phyloP scores from a whole-genome alignment of 2,797 vertebrate species.

The Furcifer pardalis region DNA sequence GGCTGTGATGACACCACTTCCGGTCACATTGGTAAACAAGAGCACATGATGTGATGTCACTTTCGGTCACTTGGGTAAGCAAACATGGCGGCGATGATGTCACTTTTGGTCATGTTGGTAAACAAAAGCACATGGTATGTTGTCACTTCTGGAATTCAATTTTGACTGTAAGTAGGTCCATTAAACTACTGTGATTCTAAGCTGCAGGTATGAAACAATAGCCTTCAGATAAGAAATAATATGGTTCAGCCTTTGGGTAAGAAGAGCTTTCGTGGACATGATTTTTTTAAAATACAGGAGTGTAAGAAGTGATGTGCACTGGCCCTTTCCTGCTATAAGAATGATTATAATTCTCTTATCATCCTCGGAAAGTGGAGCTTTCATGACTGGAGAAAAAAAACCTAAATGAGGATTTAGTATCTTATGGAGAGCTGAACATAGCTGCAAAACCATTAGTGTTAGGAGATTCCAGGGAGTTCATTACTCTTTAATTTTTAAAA shows the following conservation, averaged over 20 bases:
- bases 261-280: background rate
- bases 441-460: background rate
- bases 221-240: background rate
- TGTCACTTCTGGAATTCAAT: too few species aligned
- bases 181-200: too few species aligned
- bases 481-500: background rate
- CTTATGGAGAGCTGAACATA: too few species aligned
- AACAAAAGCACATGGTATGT: too few species aligned
- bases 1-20: too few species aligned
- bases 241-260: background rate
- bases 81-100: too few species aligned
- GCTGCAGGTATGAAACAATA: background rate
- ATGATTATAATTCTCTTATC: background rate
- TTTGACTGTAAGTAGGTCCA: too few species aligned
- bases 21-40: too few species aligned
- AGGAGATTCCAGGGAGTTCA: background rate
- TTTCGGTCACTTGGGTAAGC: too few species aligned
- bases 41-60: too few species aligned
- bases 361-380: background rate
- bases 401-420: background rate
- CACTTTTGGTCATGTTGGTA: too few species aligned
- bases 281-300: background rate
- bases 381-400: background rate
- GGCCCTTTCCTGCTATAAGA: background rate
- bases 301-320: background rate